Evolutionary conservation across 2,113 vertebrate species (phyloP).

Genomic region (Bubo scandiacus): DNA sequence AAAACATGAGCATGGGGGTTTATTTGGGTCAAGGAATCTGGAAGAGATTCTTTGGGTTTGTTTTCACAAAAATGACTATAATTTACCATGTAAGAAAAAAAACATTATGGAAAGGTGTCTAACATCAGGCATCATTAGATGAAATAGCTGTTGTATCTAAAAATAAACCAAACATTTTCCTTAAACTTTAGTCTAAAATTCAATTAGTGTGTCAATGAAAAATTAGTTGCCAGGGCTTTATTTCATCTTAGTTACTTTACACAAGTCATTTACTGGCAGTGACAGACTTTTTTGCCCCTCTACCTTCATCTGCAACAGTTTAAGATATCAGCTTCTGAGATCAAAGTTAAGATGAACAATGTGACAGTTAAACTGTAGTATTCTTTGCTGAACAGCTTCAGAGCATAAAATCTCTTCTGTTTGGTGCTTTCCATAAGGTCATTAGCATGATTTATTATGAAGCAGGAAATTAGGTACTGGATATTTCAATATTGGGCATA

Average conservation of each 20-base stretch:
- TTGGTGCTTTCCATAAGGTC: conserved; percentile 44
- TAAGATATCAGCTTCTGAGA: neutral
- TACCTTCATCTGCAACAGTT: neutral
- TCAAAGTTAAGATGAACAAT: neutral
- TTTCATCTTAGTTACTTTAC: neutral
- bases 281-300: neutral
- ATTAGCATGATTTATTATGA: conserved; percentile 70
- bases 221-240: neutral
- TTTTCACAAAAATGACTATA: neutral
- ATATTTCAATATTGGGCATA: conserved; percentile 70
- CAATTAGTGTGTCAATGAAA: neutral
- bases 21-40: neutral
- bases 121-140: neutral
- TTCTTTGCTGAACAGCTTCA: neutral
- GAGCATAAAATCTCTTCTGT: neutral
- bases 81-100: neutral
- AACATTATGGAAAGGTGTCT: neutral
- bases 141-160: neutral
- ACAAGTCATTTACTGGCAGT: neutral
- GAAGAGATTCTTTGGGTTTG: neutral
- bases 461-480: conserved; percentile 71
- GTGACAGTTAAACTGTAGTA: neutral
- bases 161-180: neutral
- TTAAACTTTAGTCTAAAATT: neutral
- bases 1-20: neutral